Evolutionary conservation across 2,888 invertebrate genomes (phyloP).

Genomic region (Scelioninae gen. 2): DNA sequence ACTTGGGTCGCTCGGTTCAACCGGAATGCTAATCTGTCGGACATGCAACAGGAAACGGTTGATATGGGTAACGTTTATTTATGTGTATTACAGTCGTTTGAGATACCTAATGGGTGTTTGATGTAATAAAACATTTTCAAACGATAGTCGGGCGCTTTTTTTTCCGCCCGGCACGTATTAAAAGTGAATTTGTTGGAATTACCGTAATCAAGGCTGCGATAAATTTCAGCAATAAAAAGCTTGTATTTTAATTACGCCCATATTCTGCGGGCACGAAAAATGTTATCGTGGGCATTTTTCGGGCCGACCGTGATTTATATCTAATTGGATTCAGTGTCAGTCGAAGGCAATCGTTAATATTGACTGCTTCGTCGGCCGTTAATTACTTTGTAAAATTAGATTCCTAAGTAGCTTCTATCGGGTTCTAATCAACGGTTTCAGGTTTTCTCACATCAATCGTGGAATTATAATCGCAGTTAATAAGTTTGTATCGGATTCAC

Average conservation of each 20-base stretch:
- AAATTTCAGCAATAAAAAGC: constrained; percentile 3
- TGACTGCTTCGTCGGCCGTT: constrained; percentile 19
- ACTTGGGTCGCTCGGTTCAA: constrained; percentile 56
- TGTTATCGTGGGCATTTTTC: constrained; percentile 15
- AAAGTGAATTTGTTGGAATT: constrained; percentile 41
- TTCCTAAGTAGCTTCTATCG: constrained; percentile 7
- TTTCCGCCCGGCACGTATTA: constrained; percentile 9
- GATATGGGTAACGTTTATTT: constrained; percentile 56
- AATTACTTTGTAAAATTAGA: constrained; percentile 30
- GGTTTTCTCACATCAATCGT: constrained; percentile 39
- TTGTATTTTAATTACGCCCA: constrained; percentile 24
- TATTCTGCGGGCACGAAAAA: constrained; percentile 8
- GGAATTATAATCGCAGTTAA: constrained; percentile 14
- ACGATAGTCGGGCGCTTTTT: constrained; percentile 28
- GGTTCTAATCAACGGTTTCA: constrained; percentile 21
- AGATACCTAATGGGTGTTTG: constrained; percentile 54
- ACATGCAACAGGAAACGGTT: constrained; percentile 55
- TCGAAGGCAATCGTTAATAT: constrained; percentile 13
- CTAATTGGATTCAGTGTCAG: constrained; percentile 34
- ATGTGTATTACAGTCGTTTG: constrained; percentile 55
- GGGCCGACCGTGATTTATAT: constrained; percentile 25
- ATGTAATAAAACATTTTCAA: constrained; percentile 49
- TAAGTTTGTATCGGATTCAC: constrained; percentile 19
- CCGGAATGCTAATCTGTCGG: constrained; percentile 53
- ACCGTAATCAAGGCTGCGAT: constrained; percentile 21